phyloP scores from a whole-genome alignment of 2,888 invertebrate species.

The Chrysodeixis includens region DNA sequence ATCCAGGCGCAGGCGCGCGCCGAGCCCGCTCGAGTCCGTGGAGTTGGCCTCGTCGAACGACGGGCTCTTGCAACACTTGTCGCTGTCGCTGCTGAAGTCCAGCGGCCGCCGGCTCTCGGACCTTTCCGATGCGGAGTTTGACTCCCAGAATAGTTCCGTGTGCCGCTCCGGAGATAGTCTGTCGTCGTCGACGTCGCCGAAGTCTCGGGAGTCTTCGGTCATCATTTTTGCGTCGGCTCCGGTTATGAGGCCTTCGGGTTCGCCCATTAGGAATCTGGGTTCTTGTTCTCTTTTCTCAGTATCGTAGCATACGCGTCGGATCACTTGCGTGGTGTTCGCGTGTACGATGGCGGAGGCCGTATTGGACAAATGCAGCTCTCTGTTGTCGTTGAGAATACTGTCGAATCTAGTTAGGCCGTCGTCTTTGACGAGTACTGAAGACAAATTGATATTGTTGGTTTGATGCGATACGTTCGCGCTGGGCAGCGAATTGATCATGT shows the following conservation, averaged over 20 bases:
- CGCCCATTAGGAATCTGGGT: constrained; percentile 73
- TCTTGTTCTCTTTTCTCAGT: constrained; percentile 70
- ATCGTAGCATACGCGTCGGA: constrained; percentile 80
- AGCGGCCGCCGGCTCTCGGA: constrained; percentile 75
- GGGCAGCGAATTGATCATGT: constrained; percentile 76
- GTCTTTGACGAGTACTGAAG: constrained; percentile 79
- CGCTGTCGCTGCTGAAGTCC: constrained; percentile 85
- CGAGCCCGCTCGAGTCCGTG: constrained; percentile 80
- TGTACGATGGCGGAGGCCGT: constrained; percentile 81
- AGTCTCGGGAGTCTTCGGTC: constrained; percentile 77
- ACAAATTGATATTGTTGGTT: constrained; percentile 66
- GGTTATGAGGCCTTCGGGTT: constrained; percentile 72
- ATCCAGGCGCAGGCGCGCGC: constrained; percentile 80
- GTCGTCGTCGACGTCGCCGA: constrained; percentile 77
- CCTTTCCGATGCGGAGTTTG: constrained; percentile 79
- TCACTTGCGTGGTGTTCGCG: constrained; percentile 83
- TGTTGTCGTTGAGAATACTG: constrained; percentile 74
- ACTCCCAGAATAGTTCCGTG: constrained; percentile 84
- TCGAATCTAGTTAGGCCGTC: constrained; percentile 78
- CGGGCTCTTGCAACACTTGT: constrained; percentile 86
- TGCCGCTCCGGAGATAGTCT: constrained; percentile 80
- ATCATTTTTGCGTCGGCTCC: constrained; percentile 77
- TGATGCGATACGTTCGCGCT: constrained; percentile 54
- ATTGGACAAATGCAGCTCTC: constrained; percentile 77
- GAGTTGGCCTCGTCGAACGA: constrained; percentile 83